Evolutionary conservation across 2,113 vertebrate genomes (phyloP).

Genomic region (Syngnathus typhle): DNA sequence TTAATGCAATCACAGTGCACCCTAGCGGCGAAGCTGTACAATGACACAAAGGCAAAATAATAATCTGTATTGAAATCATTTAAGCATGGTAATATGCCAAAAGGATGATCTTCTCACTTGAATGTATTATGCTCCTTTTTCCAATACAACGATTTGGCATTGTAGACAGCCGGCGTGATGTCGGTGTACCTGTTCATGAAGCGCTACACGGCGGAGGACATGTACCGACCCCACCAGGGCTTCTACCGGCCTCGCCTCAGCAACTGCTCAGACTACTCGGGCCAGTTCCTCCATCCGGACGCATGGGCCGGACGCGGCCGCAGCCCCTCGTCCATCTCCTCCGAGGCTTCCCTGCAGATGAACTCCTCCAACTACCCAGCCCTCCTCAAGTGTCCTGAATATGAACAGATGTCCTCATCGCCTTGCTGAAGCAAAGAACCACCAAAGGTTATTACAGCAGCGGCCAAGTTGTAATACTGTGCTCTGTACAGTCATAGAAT

Average conservation of each 20-base stretch:
- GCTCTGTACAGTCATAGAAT: neutral
- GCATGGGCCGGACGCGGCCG: conserved; percentile 78
- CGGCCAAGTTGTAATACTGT: neutral
- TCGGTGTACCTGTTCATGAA: conserved; percentile 93
- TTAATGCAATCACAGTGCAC: neutral
- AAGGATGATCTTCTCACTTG: neutral
- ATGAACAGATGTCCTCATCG: conserved; percentile 88
- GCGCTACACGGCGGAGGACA: conserved; percentile 83
- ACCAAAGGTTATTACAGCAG: neutral
- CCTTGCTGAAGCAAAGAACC: conserved; percentile 73
- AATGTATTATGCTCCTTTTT: neutral
- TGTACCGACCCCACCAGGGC: conserved; percentile 80
- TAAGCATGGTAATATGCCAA: neutral
- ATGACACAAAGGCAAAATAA: neutral
- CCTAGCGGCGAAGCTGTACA: neutral
- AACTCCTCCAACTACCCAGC: conserved; percentile 80
- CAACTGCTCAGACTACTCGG: conserved; percentile 89
- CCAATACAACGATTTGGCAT: neutral
- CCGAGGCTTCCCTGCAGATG: conserved; percentile 86
- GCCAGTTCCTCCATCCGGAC: conserved; percentile 86
- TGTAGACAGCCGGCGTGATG: conserved; percentile 84
- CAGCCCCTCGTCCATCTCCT: conserved; percentile 85
- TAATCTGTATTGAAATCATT: neutral
- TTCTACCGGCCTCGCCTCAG: conserved; percentile 87
- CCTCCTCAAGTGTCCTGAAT: conserved; percentile 86